Conservation (phyloP, 2,113 vertebrate genomes). For the Phaethornis superciliosus region DNA sequence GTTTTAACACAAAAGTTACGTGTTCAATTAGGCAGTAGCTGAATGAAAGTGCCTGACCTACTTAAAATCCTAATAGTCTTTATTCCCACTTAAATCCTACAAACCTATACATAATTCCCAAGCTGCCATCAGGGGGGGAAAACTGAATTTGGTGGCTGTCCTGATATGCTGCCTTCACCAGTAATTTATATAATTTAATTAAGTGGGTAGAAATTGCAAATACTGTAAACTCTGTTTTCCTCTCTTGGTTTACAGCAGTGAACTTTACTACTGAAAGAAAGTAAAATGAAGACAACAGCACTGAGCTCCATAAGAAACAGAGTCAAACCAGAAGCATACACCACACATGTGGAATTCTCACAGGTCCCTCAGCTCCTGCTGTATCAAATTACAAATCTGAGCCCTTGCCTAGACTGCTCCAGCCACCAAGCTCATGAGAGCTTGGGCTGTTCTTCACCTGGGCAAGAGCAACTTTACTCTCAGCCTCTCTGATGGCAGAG, state of each 20-base stretch:
- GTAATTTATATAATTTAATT: neutral
- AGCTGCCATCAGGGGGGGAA: neutral
- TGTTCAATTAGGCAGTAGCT: neutral
- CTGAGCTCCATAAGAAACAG: neutral
- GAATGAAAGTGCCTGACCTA: neutral
- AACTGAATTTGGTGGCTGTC: neutral
- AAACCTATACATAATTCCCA: neutral
- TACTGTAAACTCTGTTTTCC: neutral
- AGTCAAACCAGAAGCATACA: neutral
- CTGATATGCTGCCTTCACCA: neutral
- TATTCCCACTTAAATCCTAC: neutral
- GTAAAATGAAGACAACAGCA: accelerated
- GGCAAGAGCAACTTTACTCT: neutral
- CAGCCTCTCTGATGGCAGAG: neutral
- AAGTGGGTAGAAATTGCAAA: neutral
- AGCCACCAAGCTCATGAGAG: accelerated
- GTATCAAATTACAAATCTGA: neutral
- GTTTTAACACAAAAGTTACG: neutral
- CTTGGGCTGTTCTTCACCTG: neutral
- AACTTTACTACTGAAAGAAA: neutral
- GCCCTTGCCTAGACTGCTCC: neutral
- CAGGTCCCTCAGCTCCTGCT: neutral
- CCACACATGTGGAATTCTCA: too few relatives aligned
- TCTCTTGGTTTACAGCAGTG: neutral
- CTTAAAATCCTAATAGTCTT: neutral